Evolutionary conservation across 1,140 invertebrate species (phyloP).

Genomic region (Sycobia sp.): DNA sequence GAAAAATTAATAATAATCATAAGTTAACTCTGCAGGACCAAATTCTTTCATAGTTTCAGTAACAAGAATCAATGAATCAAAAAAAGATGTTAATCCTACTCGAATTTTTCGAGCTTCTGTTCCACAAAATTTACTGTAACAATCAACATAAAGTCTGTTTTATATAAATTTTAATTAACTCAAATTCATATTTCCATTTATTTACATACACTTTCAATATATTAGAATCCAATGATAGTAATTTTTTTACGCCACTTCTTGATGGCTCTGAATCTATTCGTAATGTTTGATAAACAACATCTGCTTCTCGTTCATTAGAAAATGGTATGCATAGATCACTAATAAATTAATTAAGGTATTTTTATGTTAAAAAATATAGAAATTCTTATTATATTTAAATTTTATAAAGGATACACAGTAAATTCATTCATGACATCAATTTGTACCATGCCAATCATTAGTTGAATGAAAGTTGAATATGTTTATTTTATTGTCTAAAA

Average conservation of each 20-base stretch:
- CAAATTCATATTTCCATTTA: background rate
- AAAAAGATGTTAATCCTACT: conserved; percentile 74
- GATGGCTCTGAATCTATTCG: conserved; percentile 78
- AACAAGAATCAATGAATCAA: conserved; percentile 73
- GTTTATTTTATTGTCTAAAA: too few species aligned
- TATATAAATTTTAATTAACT: background rate
- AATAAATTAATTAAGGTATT: conserved; percentile 26
- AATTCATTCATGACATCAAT: conserved; percentile 43
- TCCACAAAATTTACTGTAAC: conserved; percentile 66
- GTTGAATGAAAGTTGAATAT: too few species aligned
- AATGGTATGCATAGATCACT: conserved; percentile 64
- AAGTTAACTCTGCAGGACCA: conserved; percentile 55
- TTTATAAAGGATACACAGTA: conserved; percentile 49
- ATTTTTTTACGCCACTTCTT: conserved; percentile 70
- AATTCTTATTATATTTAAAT: conserved; percentile 4
- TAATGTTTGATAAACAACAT: conserved; percentile 75
- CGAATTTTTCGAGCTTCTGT: conserved; percentile 69
- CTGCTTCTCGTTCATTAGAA: conserved; percentile 66
- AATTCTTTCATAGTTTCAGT: conserved; percentile 72
- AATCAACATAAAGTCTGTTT: conserved; percentile 28
- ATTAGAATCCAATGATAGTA: conserved; percentile 65
- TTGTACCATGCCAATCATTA: too few species aligned
- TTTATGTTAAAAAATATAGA: conserved; percentile 27
- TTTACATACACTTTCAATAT: conserved; percentile 67
- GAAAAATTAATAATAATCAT: conserved; percentile 52